Percentiles rank a stretch among this genome's conserved stretches.
Evolutionary conservation across 2,888 invertebrate genomes (phyloP).

Genomic region (Cataglyphis altisquamis): DNA sequence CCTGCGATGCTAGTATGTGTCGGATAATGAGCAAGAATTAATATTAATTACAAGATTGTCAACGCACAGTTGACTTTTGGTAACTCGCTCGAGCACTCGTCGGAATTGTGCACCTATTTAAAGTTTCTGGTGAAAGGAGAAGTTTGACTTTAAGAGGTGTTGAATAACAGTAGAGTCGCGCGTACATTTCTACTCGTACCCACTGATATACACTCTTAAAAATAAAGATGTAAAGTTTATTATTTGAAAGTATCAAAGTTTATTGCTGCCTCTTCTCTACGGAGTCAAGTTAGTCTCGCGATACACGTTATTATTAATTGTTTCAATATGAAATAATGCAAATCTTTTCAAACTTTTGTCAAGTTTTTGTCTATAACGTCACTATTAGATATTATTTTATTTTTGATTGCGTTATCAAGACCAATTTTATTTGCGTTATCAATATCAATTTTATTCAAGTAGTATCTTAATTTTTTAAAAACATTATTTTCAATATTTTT

Average conservation of each 20-base stretch:
- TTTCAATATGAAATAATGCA: neutral
- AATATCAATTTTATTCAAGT: neutral
- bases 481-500: neutral
- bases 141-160: constrained; percentile 39
- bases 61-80: constrained; percentile 40
- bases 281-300: too few species aligned
- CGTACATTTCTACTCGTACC: neutral
- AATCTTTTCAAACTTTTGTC: neutral
- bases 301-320: too few species aligned
- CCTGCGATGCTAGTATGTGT: constrained; percentile 6
- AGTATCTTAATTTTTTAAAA: neutral
- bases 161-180: neutral
- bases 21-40: constrained; percentile 43
- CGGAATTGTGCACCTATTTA: constrained; percentile 18
- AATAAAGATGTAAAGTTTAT: neutral
- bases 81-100: constrained; percentile 32
- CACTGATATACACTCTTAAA: neutral
- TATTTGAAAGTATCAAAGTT: neutral
- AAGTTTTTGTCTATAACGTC: neutral
- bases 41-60: constrained; percentile 54
- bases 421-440: neutral
- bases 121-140: neutral
- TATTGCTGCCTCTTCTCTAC: neutral
- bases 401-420: neutral
- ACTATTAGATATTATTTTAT: neutral